Evolutionary conservation across 2,888 invertebrate genomes (phyloP).

Genomic region (Pilophorus perplexus): DNA sequence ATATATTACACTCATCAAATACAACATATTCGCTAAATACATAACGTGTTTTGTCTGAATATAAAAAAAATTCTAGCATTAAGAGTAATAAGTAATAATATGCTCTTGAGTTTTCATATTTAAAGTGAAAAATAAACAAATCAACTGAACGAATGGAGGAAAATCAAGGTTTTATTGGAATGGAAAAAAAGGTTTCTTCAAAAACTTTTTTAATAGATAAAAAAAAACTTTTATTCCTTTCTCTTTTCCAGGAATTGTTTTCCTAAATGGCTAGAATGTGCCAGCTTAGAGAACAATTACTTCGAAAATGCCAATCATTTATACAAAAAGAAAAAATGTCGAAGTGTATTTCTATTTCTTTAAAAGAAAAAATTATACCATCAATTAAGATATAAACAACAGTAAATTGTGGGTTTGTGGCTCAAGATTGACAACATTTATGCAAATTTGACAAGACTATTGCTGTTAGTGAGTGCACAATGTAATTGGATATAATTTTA

Average conservation of each 20-base stretch:
- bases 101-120: slow-evolving; percentile 2
- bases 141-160: not conserved
- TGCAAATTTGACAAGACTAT: no score
- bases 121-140: no score
- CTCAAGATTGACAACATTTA: no score
- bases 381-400: no score
- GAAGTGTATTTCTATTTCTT: not conserved
- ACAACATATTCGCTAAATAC: slow-evolving; percentile 28
- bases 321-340: not conserved
- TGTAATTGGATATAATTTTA: not conserved
- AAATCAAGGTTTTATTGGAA: slow-evolving; percentile 29
- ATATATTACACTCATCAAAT: slow-evolving; percentile 25
- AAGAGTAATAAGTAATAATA: slow-evolving; percentile 12
- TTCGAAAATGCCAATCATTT: no score
- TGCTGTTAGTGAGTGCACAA: not conserved
- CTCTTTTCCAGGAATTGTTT: not conserved
- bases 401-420: no score
- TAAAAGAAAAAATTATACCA: slow-evolving; percentile 3
- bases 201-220: slow-evolving; percentile 24
- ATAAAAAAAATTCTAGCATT: slow-evolving; percentile 28
- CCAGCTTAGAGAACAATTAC: no score
- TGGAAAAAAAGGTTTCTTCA: slow-evolving; percentile 19
- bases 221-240: slow-evolving; percentile 28
- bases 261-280: no score
- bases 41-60: slow-evolving; percentile 29